These are phyloP conservation scores for Apamea crenata DNA, from an alignment of 2,888 invertebrate genomes.

Conservation along the genomic window DNA sequence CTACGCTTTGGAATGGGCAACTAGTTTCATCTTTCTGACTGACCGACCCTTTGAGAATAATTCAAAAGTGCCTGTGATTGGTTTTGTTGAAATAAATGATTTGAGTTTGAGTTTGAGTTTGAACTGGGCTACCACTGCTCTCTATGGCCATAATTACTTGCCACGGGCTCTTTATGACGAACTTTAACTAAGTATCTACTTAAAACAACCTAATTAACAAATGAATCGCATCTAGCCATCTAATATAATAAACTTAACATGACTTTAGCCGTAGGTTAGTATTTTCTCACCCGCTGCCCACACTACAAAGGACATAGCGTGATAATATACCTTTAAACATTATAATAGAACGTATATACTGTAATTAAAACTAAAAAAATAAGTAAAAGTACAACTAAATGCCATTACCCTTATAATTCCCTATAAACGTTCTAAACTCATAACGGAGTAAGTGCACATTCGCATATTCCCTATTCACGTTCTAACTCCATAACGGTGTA, in stretches of 20 bases:
- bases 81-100: too few relatives aligned
- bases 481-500: constrained; percentile 38
- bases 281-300: constrained; percentile 31
- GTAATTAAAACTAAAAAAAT: constrained; percentile 45
- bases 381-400: constrained; percentile 47
- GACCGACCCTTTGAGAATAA: too few relatives aligned
- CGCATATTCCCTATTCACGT: constrained; percentile 36
- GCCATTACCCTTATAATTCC: constrained; percentile 61
- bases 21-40: too few relatives aligned
- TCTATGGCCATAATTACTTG: not conserved
- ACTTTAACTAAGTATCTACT: not conserved
- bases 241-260: not conserved
- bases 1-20: too few relatives aligned
- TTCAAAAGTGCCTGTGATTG: too few relatives aligned
- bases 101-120: too few relatives aligned
- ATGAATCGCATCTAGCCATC: not conserved
- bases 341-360: constrained; percentile 28
- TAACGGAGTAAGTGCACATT: constrained; percentile 43
- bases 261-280: constrained; percentile 8
- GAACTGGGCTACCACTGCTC: not conserved
- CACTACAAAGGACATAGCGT: constrained; percentile 25
- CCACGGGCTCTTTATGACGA: too few relatives aligned
- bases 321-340: constrained; percentile 37
- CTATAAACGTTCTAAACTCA: constrained; percentile 37
- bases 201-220: constrained; percentile 4